These are phyloP conservation scores for Lepidochrysops patricia DNA, from an alignment of 2,888 invertebrate species.

Conservation along the genomic window DNA sequence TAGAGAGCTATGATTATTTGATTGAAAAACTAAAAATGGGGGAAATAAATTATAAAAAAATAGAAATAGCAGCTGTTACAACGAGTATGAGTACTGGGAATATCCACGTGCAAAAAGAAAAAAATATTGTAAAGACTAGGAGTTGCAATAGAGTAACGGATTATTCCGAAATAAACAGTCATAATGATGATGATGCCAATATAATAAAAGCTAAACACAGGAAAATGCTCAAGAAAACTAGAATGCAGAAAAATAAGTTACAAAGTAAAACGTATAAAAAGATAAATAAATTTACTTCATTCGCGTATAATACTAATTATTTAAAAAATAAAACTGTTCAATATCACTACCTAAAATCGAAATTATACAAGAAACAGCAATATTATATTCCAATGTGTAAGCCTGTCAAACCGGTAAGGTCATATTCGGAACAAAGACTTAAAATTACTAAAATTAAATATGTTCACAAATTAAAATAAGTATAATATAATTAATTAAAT, in stretches of 20 bases:
- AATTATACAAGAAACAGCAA: neutral
- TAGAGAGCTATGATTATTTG: neutral
- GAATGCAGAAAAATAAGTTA: neutral
- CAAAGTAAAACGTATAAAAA: neutral
- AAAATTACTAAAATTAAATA: too few relatives aligned
- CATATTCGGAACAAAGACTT: too few relatives aligned
- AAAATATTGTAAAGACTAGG: neutral
- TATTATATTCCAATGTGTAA: neutral
- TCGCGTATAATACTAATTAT: neutral
- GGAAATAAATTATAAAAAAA: neutral
- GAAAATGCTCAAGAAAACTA: neutral
- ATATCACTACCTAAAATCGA: neutral
- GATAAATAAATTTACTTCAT: neutral
- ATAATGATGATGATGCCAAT: neutral
- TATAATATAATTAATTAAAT: neutral
- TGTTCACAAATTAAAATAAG: too few relatives aligned
- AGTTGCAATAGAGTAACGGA: neutral
- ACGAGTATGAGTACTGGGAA: neutral
- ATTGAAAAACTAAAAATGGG: neutral
- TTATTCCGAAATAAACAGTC: neutral
- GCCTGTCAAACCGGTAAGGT: neutral
- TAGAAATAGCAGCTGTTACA: neutral
- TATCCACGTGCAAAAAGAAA: neutral
- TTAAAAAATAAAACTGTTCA: neutral
- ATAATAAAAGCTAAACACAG: neutral